Evolutionary conservation across 2,888 invertebrate species (phyloP).

Genomic region (Sinopyrophorus schimmeli): DNA sequence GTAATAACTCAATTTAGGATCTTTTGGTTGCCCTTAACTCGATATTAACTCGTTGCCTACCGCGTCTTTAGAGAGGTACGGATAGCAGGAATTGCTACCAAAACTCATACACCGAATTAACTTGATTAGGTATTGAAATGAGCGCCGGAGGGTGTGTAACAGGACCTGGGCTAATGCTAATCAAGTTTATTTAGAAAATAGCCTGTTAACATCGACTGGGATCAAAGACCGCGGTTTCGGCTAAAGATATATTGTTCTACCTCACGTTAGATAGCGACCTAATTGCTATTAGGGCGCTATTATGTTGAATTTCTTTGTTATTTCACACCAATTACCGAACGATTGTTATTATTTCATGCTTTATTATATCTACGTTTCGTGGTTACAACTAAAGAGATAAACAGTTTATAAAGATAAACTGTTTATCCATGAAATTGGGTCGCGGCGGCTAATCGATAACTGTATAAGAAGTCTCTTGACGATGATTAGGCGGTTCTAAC

Average conservation of each 20-base stretch:
- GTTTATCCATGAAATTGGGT: no score
- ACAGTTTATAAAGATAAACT: background rate
- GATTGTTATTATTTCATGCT: constrained; percentile 26
- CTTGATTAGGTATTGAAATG: constrained; percentile 49
- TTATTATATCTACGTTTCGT: constrained; percentile 19
- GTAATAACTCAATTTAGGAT: constrained; percentile 39
- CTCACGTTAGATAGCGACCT: constrained; percentile 39
- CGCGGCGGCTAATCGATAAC: no score
- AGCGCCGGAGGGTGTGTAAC: constrained; percentile 47
- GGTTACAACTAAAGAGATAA: constrained; percentile 1
- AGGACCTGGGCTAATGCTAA: constrained; percentile 50
- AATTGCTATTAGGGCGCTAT: constrained; percentile 37
- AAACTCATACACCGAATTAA: constrained; percentile 50
- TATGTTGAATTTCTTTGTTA: constrained; percentile 29
- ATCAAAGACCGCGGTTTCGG: constrained; percentile 42
- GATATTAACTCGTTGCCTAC: constrained; percentile 48
- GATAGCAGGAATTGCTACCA: constrained; percentile 43
- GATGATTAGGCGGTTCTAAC: no score
- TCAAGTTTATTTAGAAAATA: constrained; percentile 52
- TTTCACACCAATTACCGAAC: constrained; percentile 27
- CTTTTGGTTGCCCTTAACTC: constrained; percentile 45
- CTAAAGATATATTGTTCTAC: constrained; percentile 31
- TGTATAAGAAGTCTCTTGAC: no score
- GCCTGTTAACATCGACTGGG: constrained; percentile 49
- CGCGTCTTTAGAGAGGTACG: constrained; percentile 44